These are phyloP conservation scores for Heteropelma amictum DNA, from an alignment of 2,888 invertebrate genomes.

Conservation along the genomic window DNA sequence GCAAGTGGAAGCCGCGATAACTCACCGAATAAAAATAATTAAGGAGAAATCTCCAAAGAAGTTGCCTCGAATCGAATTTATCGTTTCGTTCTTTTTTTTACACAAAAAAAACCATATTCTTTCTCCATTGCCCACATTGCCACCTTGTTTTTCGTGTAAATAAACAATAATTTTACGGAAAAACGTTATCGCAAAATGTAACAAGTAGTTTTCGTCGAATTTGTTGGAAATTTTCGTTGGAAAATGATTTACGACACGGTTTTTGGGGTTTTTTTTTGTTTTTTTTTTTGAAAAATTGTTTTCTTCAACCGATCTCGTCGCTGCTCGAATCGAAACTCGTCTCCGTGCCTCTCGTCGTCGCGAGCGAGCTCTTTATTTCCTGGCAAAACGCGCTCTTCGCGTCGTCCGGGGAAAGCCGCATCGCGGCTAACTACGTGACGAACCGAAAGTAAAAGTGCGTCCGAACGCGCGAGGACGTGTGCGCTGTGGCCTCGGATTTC, in stretches of 20 bases:
- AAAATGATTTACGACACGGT: background rate
- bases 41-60: too few relatives aligned
- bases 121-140: too few relatives aligned
- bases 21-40: too few relatives aligned
- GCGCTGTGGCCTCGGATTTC: conserved; percentile 54
- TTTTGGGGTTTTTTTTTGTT: background rate
- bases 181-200: too few relatives aligned
- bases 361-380: conserved; percentile 32
- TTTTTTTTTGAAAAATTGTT: background rate
- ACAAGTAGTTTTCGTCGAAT: too few relatives aligned
- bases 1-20: too few relatives aligned
- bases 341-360: background rate
- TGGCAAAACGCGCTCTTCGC: conserved; percentile 17
- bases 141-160: too few relatives aligned
- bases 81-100: too few relatives aligned
- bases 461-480: conserved; percentile 51
- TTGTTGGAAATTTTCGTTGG: too few relatives aligned
- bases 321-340: background rate
- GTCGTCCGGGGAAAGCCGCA: conserved; percentile 60
- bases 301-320: background rate
- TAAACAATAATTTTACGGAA: too few relatives aligned
- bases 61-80: too few relatives aligned
- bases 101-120: too few relatives aligned
- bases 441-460: conserved; percentile 60
- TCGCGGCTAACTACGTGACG: conserved; percentile 55